Conservation (phyloP, 2,113 vertebrate species). For the Ardeotis arabs region DNA sequence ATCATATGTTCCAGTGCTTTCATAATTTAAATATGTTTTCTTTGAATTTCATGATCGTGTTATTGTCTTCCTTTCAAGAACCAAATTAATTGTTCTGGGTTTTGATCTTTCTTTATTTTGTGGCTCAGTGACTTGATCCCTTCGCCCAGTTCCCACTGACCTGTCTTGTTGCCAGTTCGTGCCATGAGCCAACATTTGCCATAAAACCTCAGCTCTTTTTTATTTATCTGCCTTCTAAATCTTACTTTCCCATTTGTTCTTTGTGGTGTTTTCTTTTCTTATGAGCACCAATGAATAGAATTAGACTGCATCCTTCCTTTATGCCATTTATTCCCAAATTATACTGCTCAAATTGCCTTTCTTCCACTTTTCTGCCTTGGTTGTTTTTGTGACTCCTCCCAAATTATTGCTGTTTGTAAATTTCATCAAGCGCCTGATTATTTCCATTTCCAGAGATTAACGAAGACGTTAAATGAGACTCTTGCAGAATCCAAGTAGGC, state of each 20-base stretch:
- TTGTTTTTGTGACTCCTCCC: slow-evolving; percentile 19
- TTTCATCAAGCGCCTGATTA: slow-evolving; percentile 10
- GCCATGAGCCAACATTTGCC: neutral
- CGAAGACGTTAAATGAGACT: slow-evolving; percentile 10
- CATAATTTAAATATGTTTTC: neutral
- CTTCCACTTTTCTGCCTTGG: neutral
- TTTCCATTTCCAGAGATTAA: slow-evolving; percentile 48
- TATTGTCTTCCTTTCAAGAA: neutral
- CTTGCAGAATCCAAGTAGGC: slow-evolving; percentile 29
- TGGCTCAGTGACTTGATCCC: neutral
- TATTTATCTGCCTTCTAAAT: neutral
- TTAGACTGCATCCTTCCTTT: neutral
- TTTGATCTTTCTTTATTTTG: neutral
- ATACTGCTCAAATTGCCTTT: neutral
- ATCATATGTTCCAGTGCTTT: neutral
- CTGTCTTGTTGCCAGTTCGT: neutral
- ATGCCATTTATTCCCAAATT: neutral
- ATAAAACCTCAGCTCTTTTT: neutral
- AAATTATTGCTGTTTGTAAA: slow-evolving; percentile 56
- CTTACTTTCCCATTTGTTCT: neutral
- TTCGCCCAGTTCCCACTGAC: neutral
- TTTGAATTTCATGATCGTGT: neutral
- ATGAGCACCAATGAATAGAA: neutral
- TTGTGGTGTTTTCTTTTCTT: neutral
- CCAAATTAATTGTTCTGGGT: neutral